These are phyloP conservation scores for Muraenolepis orangiensis DNA, from an alignment of 2,797 vertebrate species.

Conservation along the genomic window DNA sequence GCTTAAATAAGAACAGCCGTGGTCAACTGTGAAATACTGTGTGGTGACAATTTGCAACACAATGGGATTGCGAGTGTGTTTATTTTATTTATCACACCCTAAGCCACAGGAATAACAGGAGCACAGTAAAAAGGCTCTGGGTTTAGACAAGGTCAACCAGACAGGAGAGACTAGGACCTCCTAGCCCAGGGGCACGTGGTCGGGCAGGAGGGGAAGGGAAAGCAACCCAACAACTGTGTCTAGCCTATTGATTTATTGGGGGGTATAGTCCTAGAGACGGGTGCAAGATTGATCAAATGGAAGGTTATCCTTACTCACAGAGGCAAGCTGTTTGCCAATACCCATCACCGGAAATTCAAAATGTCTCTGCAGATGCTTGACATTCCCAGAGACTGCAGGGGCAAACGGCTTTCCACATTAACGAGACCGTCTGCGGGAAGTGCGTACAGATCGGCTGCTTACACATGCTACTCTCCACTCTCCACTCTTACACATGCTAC, in stretches of 20 bases:
- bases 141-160: slow-evolving; percentile 35
- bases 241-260: slow-evolving; percentile 75
- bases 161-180: slow-evolving; percentile 27
- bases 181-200: slow-evolving; percentile 20
- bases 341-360: slow-evolving; percentile 72
- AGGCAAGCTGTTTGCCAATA: slow-evolving; percentile 79
- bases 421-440: slow-evolving; percentile 19
- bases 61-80: background rate
- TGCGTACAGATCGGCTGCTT: background rate
- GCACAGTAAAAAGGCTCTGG: slow-evolving; percentile 9
- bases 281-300: slow-evolving; percentile 74
- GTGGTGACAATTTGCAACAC: slow-evolving; percentile 54
- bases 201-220: slow-evolving; percentile 58
- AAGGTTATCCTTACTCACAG: slow-evolving; percentile 78
- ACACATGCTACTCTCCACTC: too few relatives aligned
- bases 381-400: slow-evolving; percentile 55
- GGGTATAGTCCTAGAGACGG: slow-evolving; percentile 72
- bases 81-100: too few relatives aligned
- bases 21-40: slow-evolving; percentile 47
- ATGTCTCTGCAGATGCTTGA: slow-evolving; percentile 66
- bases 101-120: too few relatives aligned
- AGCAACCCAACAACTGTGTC: slow-evolving; percentile 68
- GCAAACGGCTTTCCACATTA: slow-evolving; percentile 22
- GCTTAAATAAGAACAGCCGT: slow-evolving; percentile 36
- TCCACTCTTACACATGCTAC: too few relatives aligned